phyloP scores from a whole-genome alignment of 2,113 vertebrate genomes.

The Mohoua ochrocephala region DNA sequence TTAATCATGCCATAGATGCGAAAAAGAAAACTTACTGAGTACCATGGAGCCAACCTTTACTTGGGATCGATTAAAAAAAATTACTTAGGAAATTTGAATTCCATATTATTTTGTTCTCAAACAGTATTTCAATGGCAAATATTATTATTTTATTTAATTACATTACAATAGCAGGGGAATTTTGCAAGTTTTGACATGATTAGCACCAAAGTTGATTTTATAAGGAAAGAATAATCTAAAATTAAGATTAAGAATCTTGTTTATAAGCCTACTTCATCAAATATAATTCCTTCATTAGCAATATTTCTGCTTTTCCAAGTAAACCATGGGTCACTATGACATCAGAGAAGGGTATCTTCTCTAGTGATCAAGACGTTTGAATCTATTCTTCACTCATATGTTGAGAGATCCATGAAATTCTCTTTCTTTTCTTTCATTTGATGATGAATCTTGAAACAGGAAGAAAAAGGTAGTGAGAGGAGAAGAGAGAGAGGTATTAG shows the following conservation, averaged over 20 bases:
- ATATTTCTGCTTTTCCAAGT: not conserved
- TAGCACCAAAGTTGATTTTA: not conserved
- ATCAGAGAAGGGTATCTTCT: not conserved
- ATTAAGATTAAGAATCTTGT: not conserved
- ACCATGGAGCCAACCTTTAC: not conserved
- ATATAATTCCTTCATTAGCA: not conserved
- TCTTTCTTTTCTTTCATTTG: not conserved
- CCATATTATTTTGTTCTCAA: constrained; percentile 1
- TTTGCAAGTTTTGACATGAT: constrained; percentile 13
- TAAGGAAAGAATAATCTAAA: constrained; percentile 6
- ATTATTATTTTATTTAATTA: constrained; percentile 55
- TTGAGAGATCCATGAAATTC: not conserved
- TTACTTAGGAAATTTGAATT: not conserved
- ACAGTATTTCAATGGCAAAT: constrained; percentile 1
- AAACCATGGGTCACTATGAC: not conserved
- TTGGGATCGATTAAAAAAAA: constrained; percentile 9
- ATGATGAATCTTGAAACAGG: not conserved
- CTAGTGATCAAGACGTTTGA: not conserved
- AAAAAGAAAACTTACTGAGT: not conserved
- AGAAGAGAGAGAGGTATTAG: not conserved
- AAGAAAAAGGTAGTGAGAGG: not conserved
- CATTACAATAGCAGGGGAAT: not conserved
- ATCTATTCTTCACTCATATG: not conserved
- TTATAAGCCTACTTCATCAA: constrained; percentile 3
- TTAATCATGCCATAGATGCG: not conserved